Evolutionary conservation across 2,797 vertebrate genomes (phyloP), one percentile per base, ranked within the genome.

Genomic region (Coregonus sp.): DNA sequence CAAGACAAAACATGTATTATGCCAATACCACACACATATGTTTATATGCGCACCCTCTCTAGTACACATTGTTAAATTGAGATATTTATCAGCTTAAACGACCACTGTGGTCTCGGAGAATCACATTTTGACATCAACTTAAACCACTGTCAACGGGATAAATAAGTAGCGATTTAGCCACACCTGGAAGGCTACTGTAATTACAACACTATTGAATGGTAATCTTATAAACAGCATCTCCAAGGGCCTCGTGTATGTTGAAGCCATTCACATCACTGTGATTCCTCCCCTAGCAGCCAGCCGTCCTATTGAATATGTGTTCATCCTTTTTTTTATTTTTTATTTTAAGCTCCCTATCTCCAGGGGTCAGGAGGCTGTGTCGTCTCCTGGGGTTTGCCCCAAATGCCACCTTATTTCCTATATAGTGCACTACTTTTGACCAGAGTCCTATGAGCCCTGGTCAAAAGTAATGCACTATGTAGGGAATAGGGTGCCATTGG

Each of bases 261-360:
- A 66, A 66, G 29, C 20, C 11, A 33, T 47, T 47, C 40, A 47
- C 40, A 47, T 47, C 40, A 11, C 9, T 47, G 40, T 11, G 40
- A 47, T 47, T 47, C 40, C 40, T 47, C 40, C 9, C 40, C 40
- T 47, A 12, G 40, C 40, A 74, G 75, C 76, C 80, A 78, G 65
- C 82, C 84, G 83, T 81, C 78, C 77, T 82, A 89, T 85, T 87
- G 82, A 87, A 86, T 70, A 73, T 82, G 29, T 66, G 31, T 33
- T 33, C 1, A 33, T 33, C 1, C 1, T 33, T 33, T 2, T 33
- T 33, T 33, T 33, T 33, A 2, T 2, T 33, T 33, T 2, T 33
- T 33, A 2, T 33, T 33, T 33, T 2, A 33, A 33, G 31, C 31
- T 85, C 82, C 79, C 82, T 80, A 90, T 76, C 86, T 86, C 80